Base-by-base conservation (phyloP, 2,113 vertebrate genomes). In the Montifringilla adamsi region DNA sequence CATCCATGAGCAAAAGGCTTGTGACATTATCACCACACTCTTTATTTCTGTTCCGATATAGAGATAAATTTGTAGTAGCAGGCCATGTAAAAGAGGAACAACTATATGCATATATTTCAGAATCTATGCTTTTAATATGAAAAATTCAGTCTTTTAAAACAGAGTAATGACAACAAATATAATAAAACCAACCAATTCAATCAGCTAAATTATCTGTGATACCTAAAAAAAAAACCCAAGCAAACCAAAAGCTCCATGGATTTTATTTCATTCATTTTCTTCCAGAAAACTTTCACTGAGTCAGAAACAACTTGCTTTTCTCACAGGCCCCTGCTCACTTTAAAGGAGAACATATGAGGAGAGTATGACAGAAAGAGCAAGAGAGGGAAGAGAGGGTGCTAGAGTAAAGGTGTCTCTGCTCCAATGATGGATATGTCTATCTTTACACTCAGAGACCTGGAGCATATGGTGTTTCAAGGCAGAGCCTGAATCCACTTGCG, bases 1-100 rank as follows among this genome's bases (percentile, higher is more conserved):
- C 27, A 69, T 93, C 93, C 80, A 81, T 33, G 43, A 94, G 74
- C 52, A 92, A 95, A 94, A 84, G 74, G 62, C 62, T 75, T 96
- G 39, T 94, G 83, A 79, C 56, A 79, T 87, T 86, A 72, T 53
- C 84, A 86, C 64, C 77, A 86, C 52, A 72, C 9, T 88, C 68
- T 31, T 73, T 91, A 95, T 73, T 89, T 90, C 62, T 76, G n/a
- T 70, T 76, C 84, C 91, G 13, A n/a, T 83, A 62, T 35, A 76
- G 43, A 79, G 53, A 70, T 69, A 78, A 88, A 95, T 69, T 31
- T 87, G 53, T 43, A 68, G 33, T 77, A 63, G 77, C 35, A 80
- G 6, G 47, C 14, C 44, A 74, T 33, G 28, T 77, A 26, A 95
- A 94, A 37, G 15, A 77, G 17, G 8, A 83, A 74, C 33, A 77